Evolutionary conservation across 2,797 vertebrate genomes (phyloP), one percentile per base, ranked within the genome.

Genomic region (Silurus aristotelis): DNA sequence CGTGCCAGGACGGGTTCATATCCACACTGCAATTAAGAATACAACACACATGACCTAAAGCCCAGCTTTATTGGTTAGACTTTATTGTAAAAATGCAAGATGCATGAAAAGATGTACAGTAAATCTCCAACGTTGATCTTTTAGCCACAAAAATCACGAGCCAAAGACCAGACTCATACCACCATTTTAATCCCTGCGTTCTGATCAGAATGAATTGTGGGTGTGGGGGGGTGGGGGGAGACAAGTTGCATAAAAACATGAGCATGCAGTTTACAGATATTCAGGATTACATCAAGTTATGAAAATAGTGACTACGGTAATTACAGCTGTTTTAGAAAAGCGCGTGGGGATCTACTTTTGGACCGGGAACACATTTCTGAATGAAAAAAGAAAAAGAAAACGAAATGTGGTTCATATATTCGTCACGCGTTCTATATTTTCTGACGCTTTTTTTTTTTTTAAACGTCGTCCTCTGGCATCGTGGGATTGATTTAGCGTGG

Each of bases 211-310:
- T 91, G 91, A 80, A 90, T 52, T 38, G 38, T 38, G 38, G 38
- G 48, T 48, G n/a, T n/a, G n/a, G n/a, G n/a, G n/a, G 48, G 48
- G 48, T 52, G 48, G 48, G 48, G 48, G 88, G 89, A 31, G 10
- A 56, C 48, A 25, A 31, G 25, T 67, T 55, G n/a, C 22, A 80
- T 63, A 22, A 72, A 77, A 48, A 92, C 92, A 91, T 82, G 80
- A 92, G 89, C 95, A 95, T 95, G 94, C 95, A 95, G 93, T 92
- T 93, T 90, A 89, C 91, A 95, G 93, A 93, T 92, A 94, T 92
- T 93, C 92, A 88, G 93, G 91, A 92, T 91, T n/a, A 85, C 80
- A 88, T 83, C 79, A 75, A 84, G 27, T 87, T 87, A 77, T 83
- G 82, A 85, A 83, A 81, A 88, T 84, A 88, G 83, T 71, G 56